Base-by-base conservation (phyloP, 2,888 invertebrate species). In the Lampropteryx suffumata region DNA sequence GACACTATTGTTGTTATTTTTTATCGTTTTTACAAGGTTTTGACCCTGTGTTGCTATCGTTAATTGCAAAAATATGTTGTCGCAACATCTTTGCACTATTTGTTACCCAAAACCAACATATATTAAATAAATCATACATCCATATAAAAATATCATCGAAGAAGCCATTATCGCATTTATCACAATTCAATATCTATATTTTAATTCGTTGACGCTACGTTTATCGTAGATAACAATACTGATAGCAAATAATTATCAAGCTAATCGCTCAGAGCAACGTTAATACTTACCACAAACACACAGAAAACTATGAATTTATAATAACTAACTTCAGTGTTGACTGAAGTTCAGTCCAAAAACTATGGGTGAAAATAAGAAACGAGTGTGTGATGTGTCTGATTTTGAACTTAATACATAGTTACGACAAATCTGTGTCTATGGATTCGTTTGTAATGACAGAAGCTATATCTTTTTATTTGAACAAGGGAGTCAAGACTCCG, bases 241-340 rank as follows among this genome's bases (percentile, higher is more conserved):
- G 48, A 44, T 53, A 48, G 5, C 39, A 39, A 44, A 43, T 14
- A 28, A 41, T 42, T 53, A 45, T 53, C 44, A 3, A 24, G 14
- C 2, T 43, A 48, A 48, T 48, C 44, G 21, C 21, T 11, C 36
- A 53, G 48, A 48, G 24, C 35, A 11, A 9, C 9, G n/a, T 24
- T 24, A 28, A 8, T 39, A 32, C 11, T 28, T 32, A 17, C 12
- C 17, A 29, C 9, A 21, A 8, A 27, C 27, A 12, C 30, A 43
- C 13, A 17, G 1, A 17, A 29, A 8, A n/a, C n/a, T n/a, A n/a
- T n/a, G n/a, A n/a, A n/a, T n/a, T n/a, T n/a, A n/a, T n/a, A n/a
- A n/a, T n/a, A n/a, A n/a, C n/a, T n/a, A n/a, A n/a, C n/a, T n/a
- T n/a, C n/a, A 17, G 17, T 4, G 17, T 4, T 17, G 17, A 17